These are phyloP conservation scores for Leptinotarsa defecta DNA, from an alignment of 1,140 invertebrate species.

Conservation along the genomic window DNA sequence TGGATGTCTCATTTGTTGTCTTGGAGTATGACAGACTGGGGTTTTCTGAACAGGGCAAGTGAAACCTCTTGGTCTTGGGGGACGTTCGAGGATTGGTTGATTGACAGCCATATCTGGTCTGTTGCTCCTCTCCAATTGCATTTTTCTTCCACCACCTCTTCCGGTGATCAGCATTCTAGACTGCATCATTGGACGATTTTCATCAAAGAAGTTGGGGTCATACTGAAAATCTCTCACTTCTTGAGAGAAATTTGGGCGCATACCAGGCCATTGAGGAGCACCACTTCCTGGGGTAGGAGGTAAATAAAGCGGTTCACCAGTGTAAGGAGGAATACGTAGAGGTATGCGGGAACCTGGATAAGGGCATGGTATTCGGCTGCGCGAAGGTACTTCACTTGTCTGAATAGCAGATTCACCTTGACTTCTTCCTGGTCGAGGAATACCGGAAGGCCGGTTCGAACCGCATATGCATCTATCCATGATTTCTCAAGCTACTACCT, in stretches of 20 bases:
- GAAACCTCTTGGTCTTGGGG: neutral
- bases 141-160: neutral
- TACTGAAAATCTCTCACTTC: constrained; percentile 3
- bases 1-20: neutral
- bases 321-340: neutral
- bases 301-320: neutral
- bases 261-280: neutral
- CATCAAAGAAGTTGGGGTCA: neutral
- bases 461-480: too few relatives aligned
- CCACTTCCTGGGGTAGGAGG: neutral
- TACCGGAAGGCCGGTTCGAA: neutral
- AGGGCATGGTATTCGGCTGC: neutral
- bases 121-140: neutral
- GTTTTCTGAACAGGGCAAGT: neutral
- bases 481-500: too few relatives aligned
- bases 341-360: neutral
- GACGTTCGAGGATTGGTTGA: neutral
- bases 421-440: neutral
- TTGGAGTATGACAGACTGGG: neutral
- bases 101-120: neutral
- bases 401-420: neutral
- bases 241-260: neutral
- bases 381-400: neutral
- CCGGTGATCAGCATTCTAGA: neutral
- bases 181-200: constrained; percentile 9